Evolutionary conservation across 2,888 invertebrate genomes (phyloP).

Genomic region (Oxyscelio sp.): DNA sequence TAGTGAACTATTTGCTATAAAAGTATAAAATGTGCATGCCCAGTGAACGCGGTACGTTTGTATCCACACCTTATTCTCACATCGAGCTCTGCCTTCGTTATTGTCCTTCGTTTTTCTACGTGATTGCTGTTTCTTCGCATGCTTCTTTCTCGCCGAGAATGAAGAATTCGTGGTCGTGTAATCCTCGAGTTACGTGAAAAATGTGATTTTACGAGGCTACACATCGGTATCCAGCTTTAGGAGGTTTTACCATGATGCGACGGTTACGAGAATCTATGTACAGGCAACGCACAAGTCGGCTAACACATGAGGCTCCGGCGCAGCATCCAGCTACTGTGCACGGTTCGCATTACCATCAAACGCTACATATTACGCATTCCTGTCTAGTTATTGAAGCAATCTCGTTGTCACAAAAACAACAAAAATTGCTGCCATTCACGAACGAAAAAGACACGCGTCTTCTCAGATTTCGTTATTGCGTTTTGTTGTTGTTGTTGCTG

Average conservation of each 20-base stretch:
- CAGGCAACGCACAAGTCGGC: constrained; percentile 56
- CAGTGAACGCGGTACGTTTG: constrained; percentile 69
- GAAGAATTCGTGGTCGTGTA: constrained; percentile 77
- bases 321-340: constrained; percentile 58
- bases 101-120: constrained; percentile 69
- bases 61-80: constrained; percentile 74
- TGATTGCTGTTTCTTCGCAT: constrained; percentile 71
- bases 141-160: constrained; percentile 73
- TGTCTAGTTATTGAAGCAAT: constrained; percentile 61
- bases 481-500: no score
- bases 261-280: constrained; percentile 64
- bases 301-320: constrained; percentile 61
- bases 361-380: constrained; percentile 66
- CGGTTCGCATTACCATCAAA: constrained; percentile 63
- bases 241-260: constrained; percentile 71
- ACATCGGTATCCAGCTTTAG: constrained; percentile 82
- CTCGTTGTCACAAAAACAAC: constrained; percentile 38
- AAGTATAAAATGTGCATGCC: constrained; percentile 71
- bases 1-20: constrained; percentile 72
- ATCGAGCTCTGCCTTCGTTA: constrained; percentile 71
- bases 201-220: constrained; percentile 82
- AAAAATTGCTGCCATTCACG: not conserved
- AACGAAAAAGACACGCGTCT: not conserved
- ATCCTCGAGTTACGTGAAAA: constrained; percentile 83
- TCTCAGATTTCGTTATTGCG: no score